Conservation (phyloP, 2,888 invertebrate species). For the Stenodera caucasica region DNA sequence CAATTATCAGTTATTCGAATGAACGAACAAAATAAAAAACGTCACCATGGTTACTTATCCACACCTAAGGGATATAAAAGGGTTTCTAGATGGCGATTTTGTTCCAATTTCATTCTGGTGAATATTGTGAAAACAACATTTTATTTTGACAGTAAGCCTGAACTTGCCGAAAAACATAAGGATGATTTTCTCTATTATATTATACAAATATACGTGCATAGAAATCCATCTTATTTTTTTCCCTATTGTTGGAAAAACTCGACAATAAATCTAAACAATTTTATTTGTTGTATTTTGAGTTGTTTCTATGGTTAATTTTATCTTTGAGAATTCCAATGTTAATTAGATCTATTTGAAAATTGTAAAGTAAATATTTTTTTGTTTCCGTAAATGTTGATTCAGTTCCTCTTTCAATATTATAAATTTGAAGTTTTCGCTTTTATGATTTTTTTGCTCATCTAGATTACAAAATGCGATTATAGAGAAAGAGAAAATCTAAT, state of each 20-base stretch:
- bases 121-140: constrained; percentile 1
- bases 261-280: too few species aligned
- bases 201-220: too few species aligned
- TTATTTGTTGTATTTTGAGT: too few species aligned
- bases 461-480: constrained; percentile 20
- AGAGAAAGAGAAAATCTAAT: constrained; percentile 2
- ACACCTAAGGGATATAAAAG: background rate
- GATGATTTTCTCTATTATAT: too few species aligned
- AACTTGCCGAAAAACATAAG: background rate
- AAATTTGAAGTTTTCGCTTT: constrained; percentile 14
- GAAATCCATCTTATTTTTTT: too few species aligned
- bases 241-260: too few species aligned
- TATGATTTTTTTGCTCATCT: constrained; percentile 11
- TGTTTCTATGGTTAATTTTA: too few species aligned
- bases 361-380: background rate
- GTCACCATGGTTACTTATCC: background rate
- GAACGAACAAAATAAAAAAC: background rate
- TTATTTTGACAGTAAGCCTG: background rate
- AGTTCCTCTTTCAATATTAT: too few species aligned
- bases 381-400: background rate
- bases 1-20: background rate
- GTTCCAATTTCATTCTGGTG: background rate
- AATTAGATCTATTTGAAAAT: background rate
- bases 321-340: too few species aligned
- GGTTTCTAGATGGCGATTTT: background rate